Conservation (phyloP, 2,797 vertebrate genomes). For the Sorex maritimensis region DNA sequence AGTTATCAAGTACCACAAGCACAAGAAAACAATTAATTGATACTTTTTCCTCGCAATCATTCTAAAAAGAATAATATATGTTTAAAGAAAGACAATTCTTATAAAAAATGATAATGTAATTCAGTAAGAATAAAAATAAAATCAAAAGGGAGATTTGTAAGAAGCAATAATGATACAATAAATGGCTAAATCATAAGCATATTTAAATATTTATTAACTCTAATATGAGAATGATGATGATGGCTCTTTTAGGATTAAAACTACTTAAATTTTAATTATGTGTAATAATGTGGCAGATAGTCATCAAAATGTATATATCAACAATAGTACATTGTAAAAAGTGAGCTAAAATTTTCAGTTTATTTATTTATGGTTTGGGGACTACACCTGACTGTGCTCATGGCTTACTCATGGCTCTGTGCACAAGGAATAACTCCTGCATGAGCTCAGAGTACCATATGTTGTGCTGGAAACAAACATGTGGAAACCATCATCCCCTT, state of each 20-base stretch:
- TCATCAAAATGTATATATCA: not conserved
- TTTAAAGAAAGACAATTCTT: constrained; percentile 43
- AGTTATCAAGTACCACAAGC: constrained; percentile 6
- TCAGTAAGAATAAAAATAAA: constrained; percentile 33
- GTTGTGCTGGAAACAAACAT: no score
- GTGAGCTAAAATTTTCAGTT: no score
- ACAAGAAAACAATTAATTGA: not conserved
- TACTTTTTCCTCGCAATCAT: constrained; percentile 15
- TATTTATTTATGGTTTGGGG: no score
- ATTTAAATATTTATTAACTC: not conserved
- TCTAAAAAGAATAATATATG: not conserved
- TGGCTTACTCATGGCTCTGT: no score
- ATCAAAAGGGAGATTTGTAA: constrained; percentile 30
- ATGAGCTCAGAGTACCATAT: no score
- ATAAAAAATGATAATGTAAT: constrained; percentile 47
- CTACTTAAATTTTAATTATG: not conserved
- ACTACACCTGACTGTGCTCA: no score
- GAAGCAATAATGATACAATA: not conserved
- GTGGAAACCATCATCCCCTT: no score
- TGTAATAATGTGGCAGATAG: not conserved
- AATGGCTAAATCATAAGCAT: not conserved
- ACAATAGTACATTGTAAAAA: not conserved
- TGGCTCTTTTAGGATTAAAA: not conserved
- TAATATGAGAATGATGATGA: not conserved
- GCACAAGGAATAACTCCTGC: no score